Conservation (phyloP, 2,888 invertebrate species). For the Caenorhabditis zanzibari region DNA sequence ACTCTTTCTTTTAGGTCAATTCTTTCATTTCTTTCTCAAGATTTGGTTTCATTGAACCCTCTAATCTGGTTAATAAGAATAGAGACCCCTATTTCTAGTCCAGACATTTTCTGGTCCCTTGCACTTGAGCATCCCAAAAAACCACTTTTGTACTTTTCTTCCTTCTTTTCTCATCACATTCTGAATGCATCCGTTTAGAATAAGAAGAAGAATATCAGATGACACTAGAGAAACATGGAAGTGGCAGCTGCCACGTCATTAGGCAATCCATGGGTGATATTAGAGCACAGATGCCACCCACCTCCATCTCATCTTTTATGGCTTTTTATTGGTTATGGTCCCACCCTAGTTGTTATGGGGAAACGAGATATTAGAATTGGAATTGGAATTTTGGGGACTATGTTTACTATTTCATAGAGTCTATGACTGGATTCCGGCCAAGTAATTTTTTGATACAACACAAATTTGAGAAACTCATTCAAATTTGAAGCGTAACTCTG, state of each 20-base stretch:
- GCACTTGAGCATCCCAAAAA: background rate
- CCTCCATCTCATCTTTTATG: conserved; percentile 24
- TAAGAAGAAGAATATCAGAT: conserved; percentile 12
- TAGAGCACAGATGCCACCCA: conserved; percentile 40
- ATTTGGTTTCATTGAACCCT: background rate
- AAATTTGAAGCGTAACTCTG: too few relatives aligned
- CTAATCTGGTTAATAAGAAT: background rate
- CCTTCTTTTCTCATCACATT: conserved; percentile 44
- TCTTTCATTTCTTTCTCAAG: background rate
- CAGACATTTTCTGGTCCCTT: background rate
- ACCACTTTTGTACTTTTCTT: background rate
- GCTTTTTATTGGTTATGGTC: conserved; percentile 38
- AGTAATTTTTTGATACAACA: too few relatives aligned
- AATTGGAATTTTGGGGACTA: background rate
- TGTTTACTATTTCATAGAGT: too few relatives aligned
- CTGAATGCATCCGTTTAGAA: conserved; percentile 53
- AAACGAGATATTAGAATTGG: background rate
- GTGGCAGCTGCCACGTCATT: conserved; percentile 52
- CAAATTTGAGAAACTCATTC: too few relatives aligned
- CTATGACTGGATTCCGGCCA: too few relatives aligned
- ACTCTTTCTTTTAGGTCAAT: background rate
- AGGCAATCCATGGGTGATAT: conserved; percentile 30
- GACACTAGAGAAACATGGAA: conserved; percentile 23
- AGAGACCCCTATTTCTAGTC: background rate
- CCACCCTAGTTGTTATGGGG: conserved; percentile 4